phyloP scores from a whole-genome alignment of 2,888 invertebrate genomes.

The Pinctada fucata region DNA sequence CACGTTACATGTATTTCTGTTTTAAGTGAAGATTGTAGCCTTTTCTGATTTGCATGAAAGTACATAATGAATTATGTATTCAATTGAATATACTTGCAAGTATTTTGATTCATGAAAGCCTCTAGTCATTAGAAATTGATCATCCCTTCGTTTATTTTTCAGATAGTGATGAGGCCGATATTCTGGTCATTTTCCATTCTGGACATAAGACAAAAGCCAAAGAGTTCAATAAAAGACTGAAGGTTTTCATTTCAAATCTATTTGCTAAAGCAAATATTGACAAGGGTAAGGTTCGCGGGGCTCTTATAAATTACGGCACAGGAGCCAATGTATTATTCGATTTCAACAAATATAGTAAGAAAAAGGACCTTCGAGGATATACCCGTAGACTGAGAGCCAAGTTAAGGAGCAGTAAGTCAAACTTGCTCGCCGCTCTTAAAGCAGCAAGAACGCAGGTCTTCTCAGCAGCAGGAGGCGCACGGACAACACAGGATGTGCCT shows the following conservation, averaged over 20 bases:
- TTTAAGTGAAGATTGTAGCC: too few species aligned
- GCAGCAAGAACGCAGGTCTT: slow-evolving; percentile 25
- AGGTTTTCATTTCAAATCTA: slow-evolving; percentile 48
- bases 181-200: slow-evolving; percentile 58
- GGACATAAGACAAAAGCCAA: slow-evolving; percentile 48
- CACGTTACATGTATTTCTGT: too few species aligned
- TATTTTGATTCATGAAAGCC: too few species aligned
- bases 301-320: slow-evolving; percentile 72
- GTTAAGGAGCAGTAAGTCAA: slow-evolving; percentile 32
- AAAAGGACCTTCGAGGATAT: slow-evolving; percentile 23
- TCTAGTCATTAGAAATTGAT: too few species aligned
- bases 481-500: slow-evolving; percentile 26
- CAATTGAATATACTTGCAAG: too few species aligned
- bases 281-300: slow-evolving; percentile 58
- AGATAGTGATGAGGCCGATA: slow-evolving; percentile 51
- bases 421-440: slow-evolving; percentile 25
- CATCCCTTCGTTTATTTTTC: slow-evolving; percentile 18
- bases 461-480: slow-evolving; percentile 19
- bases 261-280: slow-evolving; percentile 50
- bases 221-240: slow-evolving; percentile 48
- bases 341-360: slow-evolving; percentile 48
- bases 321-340: slow-evolving; percentile 57
- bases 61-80: too few species aligned
- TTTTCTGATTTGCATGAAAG: too few species aligned
- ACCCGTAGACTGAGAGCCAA: slow-evolving; percentile 31